Percentiles rank a stretch among this genome's conserved stretches.
These are phyloP conservation scores for Escarpia spicata DNA, from an alignment of 2,888 invertebrate species.

Conservation along the genomic window DNA sequence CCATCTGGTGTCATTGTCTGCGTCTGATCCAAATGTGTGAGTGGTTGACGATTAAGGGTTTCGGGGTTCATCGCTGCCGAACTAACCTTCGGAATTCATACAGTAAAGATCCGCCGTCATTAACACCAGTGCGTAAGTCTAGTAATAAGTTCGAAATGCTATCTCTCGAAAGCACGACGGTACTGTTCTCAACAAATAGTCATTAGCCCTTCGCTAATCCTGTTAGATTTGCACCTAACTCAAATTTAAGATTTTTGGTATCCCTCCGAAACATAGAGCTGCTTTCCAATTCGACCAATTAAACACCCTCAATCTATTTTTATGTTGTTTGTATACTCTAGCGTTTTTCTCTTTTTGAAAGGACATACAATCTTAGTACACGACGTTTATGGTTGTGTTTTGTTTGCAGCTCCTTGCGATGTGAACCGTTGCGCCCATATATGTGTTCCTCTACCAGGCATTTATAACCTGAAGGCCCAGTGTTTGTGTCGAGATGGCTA, in stretches of 20 bases:
- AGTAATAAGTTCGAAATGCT: too few relatives aligned
- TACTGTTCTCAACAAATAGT: background rate
- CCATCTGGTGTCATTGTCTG: too few relatives aligned
- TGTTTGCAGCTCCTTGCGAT: slow-evolving; percentile 33
- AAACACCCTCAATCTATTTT: too few relatives aligned
- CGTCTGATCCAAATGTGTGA: too few relatives aligned
- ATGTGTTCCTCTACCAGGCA: slow-evolving; percentile 33
- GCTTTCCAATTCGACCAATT: too few relatives aligned
- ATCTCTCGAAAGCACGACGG: too few relatives aligned
- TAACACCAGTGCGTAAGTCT: too few relatives aligned
- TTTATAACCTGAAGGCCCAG: slow-evolving; percentile 23
- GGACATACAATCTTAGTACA: background rate
- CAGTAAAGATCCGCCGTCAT: too few relatives aligned
- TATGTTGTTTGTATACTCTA: too few relatives aligned
- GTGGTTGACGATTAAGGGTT: background rate
- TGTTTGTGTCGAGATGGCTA: slow-evolving; percentile 33
- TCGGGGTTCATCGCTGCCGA: background rate
- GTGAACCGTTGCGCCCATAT: slow-evolving; percentile 35
- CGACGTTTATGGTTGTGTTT: background rate
- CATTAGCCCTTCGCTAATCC: background rate
- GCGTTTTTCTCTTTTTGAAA: background rate
- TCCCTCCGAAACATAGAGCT: too few relatives aligned
- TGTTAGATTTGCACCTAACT: background rate
- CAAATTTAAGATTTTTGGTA: background rate
- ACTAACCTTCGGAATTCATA: too few relatives aligned